These are phyloP conservation scores for Drosophila nannoptera DNA, from an alignment of 1,140 invertebrate genomes.

Conservation along the genomic window DNA sequence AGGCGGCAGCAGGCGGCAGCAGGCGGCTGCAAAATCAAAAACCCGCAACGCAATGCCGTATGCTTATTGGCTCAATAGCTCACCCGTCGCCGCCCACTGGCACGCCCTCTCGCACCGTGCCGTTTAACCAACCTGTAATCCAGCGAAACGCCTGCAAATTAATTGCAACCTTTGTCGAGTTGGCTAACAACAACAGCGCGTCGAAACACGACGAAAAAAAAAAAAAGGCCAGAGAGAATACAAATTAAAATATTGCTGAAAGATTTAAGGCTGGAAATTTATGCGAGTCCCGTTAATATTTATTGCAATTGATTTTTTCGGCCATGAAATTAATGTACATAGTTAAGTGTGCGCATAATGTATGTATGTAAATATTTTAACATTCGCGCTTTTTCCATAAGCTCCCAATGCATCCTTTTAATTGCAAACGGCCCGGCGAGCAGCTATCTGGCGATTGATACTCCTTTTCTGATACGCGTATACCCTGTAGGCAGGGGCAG, in stretches of 20 bases:
- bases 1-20: no score
- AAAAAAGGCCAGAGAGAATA: neutral
- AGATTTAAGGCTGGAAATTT: constrained; percentile 61
- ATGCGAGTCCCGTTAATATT: constrained; percentile 57
- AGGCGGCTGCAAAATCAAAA: constrained; percentile 54
- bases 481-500: no score
- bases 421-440: constrained; percentile 51
- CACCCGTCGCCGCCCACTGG: neutral
- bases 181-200: constrained; percentile 1
- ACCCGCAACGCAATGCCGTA: constrained; percentile 51
- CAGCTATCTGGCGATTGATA: constrained; percentile 9
- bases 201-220: no score
- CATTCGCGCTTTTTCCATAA: neutral
- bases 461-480: no score
- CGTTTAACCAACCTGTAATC: constrained; percentile 28
- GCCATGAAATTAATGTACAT: constrained; percentile 11
- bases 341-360: constrained; percentile 1
- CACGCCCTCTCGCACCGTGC: neutral
- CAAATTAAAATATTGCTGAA: constrained; percentile 31
- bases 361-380: constrained; percentile 4
- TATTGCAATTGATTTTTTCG: constrained; percentile 40
- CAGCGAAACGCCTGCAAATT: constrained; percentile 47
- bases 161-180: constrained; percentile 58
- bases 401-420: constrained; percentile 31
- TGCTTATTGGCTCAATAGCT: constrained; percentile 40